Base-by-base conservation (phyloP, 2,797 vertebrate species). In the Lemur catta region DNA sequence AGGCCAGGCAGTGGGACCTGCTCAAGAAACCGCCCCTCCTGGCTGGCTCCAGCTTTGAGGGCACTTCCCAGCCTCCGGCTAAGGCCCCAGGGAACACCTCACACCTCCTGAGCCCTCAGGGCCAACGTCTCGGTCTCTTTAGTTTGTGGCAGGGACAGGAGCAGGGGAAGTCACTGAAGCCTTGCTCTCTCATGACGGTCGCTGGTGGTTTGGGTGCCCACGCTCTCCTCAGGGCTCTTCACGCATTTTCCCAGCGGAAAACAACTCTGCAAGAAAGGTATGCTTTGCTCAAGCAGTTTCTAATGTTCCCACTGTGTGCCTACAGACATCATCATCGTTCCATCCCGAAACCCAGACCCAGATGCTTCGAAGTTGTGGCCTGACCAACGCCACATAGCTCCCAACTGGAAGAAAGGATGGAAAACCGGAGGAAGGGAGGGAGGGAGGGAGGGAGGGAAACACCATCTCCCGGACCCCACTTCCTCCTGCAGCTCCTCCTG, bases 1-100 rank as follows among this genome's bases (percentile, higher is more conserved):
- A 0, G 0, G 14, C 18, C 33, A 28, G 24, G 30, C 4, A 8
- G 10, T 0, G 15, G 38, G 50, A 52, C 24, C 3, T 7, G 12
- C 10, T 7, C 14, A 6, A 75, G 38, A 35, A 48, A 2, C 2
- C 4, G n/a, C 6, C 17, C 1, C 2, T 57, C 26, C 15, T 11
- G 0, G 24, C 6, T 0, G 46, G 24, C 1, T 11, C 28, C 43
- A 22, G 8, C 28, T 88, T 28, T 0, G 0, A 30, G 17, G 12
- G 10, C 7, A 63, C 43, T 20, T 71, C 65, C 17, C 13, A 1
- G 1, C 18, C 0, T 4, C 1, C 0, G 20, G 12, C 28, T 43
- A 38, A 52, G 22, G 26, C 84, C 50, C 35, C 59, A 48, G 43
- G 38, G 63, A 69, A 33, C n/a, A 6, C 50, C 20, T 4, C 33